Base-by-base conservation (phyloP, 2,888 invertebrate genomes). In the Sminthurinus aureus region DNA sequence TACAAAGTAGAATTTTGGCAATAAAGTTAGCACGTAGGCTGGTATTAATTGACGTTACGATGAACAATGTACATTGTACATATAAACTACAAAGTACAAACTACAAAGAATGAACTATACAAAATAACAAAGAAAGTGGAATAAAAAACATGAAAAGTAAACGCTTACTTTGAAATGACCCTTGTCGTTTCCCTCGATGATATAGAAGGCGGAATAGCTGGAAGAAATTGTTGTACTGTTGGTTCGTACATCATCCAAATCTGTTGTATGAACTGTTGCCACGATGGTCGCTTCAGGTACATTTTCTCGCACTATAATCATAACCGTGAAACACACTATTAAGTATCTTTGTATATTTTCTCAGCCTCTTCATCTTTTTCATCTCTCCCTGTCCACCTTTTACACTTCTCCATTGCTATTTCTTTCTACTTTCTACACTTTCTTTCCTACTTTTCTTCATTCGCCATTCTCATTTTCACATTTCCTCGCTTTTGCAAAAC, bases 231-330 rank as follows among this genome's bases (percentile, higher is more conserved):
- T 83, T 15, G 86, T 84, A 58, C 79, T 78, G 51, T 86, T 85
- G 52, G 83, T 81, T 22, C 67, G 71, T 51, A 83, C 88, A 73
- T 85, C 84, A 91, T 98, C 98, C 0, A 95, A 94, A 91, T 98
- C 98, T 51, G 93, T 94, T 0, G 95, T 94, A 50, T 93, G 94
- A 24, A 98, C 93, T 18, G 95, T 94, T 0, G 96, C 96, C 0
- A 98, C 94, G 0, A 97, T 94, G 84, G 96, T 94, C 85, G 97
- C 97, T 8, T 93, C 91, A 0, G 98, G 97, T 73, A 98, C 93
- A 90, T 98, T 98, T 91, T 98, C 98, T 6, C 96, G 82, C 69
- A 88, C 88, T 88, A 84, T 11, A 26, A 26, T 75, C 52, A 75
- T 52, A 75, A 75, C 51, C 51, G 50, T 58, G 22, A 76, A 11